phyloP scores from a whole-genome alignment of 2,797 vertebrate species.

The Betta splendens region DNA sequence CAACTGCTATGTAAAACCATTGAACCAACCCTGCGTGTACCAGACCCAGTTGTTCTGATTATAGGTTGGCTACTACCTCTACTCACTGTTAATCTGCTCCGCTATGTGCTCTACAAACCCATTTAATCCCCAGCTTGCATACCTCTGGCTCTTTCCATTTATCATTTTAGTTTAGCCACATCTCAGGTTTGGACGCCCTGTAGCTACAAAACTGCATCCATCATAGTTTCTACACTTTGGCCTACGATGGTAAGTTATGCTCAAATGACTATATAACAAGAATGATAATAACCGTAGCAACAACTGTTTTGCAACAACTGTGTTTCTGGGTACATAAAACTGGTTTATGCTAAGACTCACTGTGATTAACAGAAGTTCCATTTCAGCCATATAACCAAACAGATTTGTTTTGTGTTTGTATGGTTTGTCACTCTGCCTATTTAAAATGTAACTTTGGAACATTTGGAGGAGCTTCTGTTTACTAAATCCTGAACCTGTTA shows the following conservation, averaged over 20 bases:
- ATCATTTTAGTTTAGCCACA: conserved; percentile 56
- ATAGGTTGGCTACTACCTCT: conserved; percentile 52
- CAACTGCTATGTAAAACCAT: conserved; percentile 38
- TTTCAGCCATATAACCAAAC: conserved; percentile 6
- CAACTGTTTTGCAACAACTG: too few relatives aligned
- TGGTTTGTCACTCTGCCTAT: too few relatives aligned
- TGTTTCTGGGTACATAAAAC: background rate
- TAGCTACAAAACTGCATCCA: conserved; percentile 31
- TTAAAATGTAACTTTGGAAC: conserved; percentile 1
- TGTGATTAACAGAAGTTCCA: background rate
- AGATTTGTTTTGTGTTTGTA: background rate
- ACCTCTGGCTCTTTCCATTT: conserved; percentile 71
- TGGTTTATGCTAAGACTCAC: too few relatives aligned
- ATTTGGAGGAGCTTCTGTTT: background rate
- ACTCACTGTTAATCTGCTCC: conserved; percentile 77
- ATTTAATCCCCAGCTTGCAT: conserved; percentile 78
- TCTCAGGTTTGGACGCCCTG: conserved; percentile 32
- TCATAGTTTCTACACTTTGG: conserved; percentile 12
- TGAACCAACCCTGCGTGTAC: conserved; percentile 25
- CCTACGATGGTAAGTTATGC: conserved; percentile 51
- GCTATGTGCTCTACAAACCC: conserved; percentile 69
- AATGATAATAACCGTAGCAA: background rate
- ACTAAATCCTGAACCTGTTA: conserved; percentile 15
- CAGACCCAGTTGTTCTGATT: conserved; percentile 34
- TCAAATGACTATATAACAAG: conserved; percentile 7